phyloP scores from a whole-genome alignment of 2,113 vertebrate genomes.

The Cololabis saira region DNA sequence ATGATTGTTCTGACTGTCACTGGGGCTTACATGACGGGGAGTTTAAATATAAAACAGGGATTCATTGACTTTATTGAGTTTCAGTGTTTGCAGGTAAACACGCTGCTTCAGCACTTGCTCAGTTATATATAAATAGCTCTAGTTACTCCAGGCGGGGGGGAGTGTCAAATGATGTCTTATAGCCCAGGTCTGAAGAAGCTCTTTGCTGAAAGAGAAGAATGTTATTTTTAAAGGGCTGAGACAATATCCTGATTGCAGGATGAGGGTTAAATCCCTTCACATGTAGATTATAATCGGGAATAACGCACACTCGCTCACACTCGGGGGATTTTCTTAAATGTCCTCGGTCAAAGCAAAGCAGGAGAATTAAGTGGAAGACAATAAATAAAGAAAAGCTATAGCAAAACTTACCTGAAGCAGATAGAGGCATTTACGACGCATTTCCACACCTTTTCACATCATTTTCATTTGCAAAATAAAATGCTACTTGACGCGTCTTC shows the following conservation, averaged over 20 bases:
- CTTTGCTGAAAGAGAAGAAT: not conserved
- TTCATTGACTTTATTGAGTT: too few species aligned
- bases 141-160: too few species aligned
- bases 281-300: constrained; percentile 5
- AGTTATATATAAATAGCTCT: too few species aligned
- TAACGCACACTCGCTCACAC: not conserved
- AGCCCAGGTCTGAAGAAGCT: not conserved
- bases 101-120: too few species aligned
- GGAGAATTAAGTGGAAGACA: not conserved
- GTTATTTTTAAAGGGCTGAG: not conserved
- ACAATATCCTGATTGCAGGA: constrained; percentile 3
- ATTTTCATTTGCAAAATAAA: constrained; percentile 10
- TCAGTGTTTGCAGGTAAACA: too few species aligned
- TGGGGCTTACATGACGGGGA: too few species aligned
- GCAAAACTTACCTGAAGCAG: constrained; percentile 67
- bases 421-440: constrained; percentile 56
- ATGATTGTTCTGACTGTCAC: not conserved
- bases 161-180: not conserved
- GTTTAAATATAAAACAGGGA: too few species aligned
- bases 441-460: constrained; percentile 59
- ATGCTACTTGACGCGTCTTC: not conserved
- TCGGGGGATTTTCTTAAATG: constrained; percentile 1
- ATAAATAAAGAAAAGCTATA: not conserved
- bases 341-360: not conserved
- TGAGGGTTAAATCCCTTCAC: not conserved